Evolutionary conservation across 2,797 vertebrate genomes (phyloP), one percentile per base, ranked within the genome.

Genomic region (Peromyscus attwateri): DNA sequence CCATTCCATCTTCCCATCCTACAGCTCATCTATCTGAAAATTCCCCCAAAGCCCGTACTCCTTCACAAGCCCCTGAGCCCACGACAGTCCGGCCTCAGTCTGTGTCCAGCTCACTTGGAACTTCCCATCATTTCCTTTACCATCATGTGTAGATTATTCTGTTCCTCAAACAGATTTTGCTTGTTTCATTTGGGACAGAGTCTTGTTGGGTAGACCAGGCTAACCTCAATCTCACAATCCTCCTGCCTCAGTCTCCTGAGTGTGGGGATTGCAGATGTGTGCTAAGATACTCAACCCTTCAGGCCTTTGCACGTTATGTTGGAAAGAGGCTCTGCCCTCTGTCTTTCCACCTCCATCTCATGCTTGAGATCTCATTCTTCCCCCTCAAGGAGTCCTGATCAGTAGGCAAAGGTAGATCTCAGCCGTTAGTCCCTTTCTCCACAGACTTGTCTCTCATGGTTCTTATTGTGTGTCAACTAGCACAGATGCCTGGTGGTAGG

Each of bases 391-490:
- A 55, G 52, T 16, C 3, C 77, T 3, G 23, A 52, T 3, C 66
- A 34, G 23, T 19, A 49, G 57, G 57, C n/a, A 57, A 25, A 25
- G 5, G 6, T 27, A 29, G 57, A 52, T 27, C 40, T 19, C 0
- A 6, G 7, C 55, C 23, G 0, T 19, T 16, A 10, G 6, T 43
- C 55, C 12, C 46, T 0, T 0, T 37, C 16, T 62, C 77, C 29
- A 21, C 19, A 43, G 13, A 25, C 64, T 0, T 31, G 3, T 73
- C 66, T 91, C 57, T 71, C 88, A 17, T 1, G 0, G 46, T 34
- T 25, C 8, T 55, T 13, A n/a, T 4, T 17, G 3, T 34, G 13
- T 4, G 3, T 21, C 64, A 4, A 25, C 17, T 21, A 1, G 0
- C 6, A 19, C 6, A 6, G 64, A 55, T 43, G 27, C n/a, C 49